A percentile compares a stretch with the other conserved stretches of the same genome.
Evolutionary conservation across 2,888 invertebrate genomes (phyloP).

Genomic region (Parasteatoda lunata): DNA sequence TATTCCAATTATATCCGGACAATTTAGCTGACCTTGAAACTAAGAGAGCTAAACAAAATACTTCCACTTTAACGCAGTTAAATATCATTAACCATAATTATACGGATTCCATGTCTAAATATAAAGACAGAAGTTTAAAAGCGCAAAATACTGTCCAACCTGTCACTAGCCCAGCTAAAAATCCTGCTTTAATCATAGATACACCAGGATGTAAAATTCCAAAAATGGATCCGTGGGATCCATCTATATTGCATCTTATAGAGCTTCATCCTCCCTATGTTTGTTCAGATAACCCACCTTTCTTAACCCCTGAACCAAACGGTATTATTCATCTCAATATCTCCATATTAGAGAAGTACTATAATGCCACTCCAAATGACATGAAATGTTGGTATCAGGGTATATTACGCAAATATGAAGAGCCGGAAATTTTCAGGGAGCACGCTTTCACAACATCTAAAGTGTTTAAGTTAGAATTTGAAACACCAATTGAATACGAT

Average conservation of each 20-base stretch:
- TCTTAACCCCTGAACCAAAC: conserved; percentile 28
- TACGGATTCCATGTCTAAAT: too few species aligned
- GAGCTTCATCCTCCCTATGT: conserved; percentile 26
- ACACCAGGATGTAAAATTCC: conserved; percentile 68
- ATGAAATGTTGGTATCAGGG: conserved; percentile 47
- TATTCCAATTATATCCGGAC: too few species aligned
- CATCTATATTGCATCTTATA: conserved; percentile 44
- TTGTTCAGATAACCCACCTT: conserved; percentile 41
- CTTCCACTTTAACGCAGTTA: too few species aligned
- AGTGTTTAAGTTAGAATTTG: conserved; percentile 37
- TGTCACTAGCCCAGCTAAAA: conserved; percentile 1
- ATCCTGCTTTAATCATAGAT: conserved; percentile 62
- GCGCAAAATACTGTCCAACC: too few species aligned
- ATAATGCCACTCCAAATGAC: conserved; percentile 26
- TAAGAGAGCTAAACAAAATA: too few species aligned
- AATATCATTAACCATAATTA: too few species aligned
- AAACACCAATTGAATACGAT: conserved; percentile 33
- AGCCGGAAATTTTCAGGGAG: conserved; percentile 34
- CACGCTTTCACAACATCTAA: conserved; percentile 12
- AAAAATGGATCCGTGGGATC: conserved; percentile 61
- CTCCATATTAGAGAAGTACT: conserved; percentile 21
- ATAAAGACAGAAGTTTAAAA: too few species aligned
- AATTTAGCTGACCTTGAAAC: too few species aligned
- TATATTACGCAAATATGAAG: conserved; percentile 49
- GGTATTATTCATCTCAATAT: conserved; percentile 40